Evolutionary conservation across 2,113 vertebrate species (phyloP).

Genomic region (Malurus cyaneus): DNA sequence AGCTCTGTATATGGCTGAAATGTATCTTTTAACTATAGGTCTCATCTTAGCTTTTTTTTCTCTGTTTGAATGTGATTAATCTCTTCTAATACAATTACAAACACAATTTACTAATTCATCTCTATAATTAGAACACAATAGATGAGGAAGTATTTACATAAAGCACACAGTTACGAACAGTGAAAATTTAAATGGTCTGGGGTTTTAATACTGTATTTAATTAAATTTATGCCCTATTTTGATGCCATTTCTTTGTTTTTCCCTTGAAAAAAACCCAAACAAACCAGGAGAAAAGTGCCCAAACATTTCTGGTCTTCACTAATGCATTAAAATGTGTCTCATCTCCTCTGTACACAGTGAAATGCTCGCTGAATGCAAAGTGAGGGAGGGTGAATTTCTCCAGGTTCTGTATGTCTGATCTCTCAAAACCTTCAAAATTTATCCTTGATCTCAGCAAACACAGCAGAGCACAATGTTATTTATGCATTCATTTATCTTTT

Average conservation of each 20-base stretch:
- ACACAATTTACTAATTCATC: slow-evolving; percentile 77
- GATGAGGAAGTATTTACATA: slow-evolving; percentile 71
- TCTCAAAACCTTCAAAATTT: slow-evolving; percentile 91
- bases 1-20: slow-evolving; percentile 20
- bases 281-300: slow-evolving; percentile 24
- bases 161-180: slow-evolving; percentile 63
- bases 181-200: slow-evolving; percentile 40
- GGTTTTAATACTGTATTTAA: slow-evolving; percentile 37
- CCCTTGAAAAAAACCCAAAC: background rate
- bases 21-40: slow-evolving; percentile 49
- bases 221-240: slow-evolving; percentile 55
- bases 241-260: slow-evolving; percentile 53
- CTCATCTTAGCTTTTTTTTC: slow-evolving; percentile 29
- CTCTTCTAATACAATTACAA: slow-evolving; percentile 77
- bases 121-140: slow-evolving; percentile 78
- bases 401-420: slow-evolving; percentile 87
- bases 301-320: slow-evolving; percentile 73
- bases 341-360: slow-evolving; percentile 76
- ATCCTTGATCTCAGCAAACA: slow-evolving; percentile 94
- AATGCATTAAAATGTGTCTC: slow-evolving; percentile 79
- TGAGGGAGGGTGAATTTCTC: slow-evolving; percentile 80
- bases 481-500: slow-evolving; percentile 94
- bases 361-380: slow-evolving; percentile 79
- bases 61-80: slow-evolving; percentile 77
- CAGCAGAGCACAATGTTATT: slow-evolving; percentile 85